Conservation (phyloP, 2,797 vertebrate species). For the Podargus strigoides region DNA sequence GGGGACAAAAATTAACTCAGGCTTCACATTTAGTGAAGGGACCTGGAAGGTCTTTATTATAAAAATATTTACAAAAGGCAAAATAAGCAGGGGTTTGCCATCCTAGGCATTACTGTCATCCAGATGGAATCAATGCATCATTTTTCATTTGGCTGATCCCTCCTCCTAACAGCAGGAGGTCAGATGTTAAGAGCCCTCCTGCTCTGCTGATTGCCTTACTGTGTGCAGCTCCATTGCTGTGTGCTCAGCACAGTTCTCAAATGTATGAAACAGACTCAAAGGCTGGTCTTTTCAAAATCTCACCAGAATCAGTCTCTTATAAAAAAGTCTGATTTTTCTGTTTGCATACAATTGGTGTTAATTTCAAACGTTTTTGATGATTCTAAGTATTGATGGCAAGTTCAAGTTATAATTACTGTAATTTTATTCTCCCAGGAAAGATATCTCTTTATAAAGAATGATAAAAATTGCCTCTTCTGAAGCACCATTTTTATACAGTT, state of each 20-base stretch:
- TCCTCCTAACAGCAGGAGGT: not conserved
- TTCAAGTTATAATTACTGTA: not conserved
- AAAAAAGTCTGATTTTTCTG: not conserved
- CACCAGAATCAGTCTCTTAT: not conserved
- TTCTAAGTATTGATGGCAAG: not conserved
- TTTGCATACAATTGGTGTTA: not conserved
- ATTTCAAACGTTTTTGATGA: not conserved
- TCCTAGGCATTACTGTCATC: not conserved
- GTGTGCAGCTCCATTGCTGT: not conserved
- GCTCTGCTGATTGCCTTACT: not conserved
- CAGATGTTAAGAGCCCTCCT: not conserved
- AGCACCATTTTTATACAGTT: not conserved
- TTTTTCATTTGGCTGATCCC: not conserved
- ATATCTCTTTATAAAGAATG: not conserved
- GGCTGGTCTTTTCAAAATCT: not conserved
- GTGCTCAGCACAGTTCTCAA: not conserved
- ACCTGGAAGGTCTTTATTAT: not conserved
- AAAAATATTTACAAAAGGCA: not conserved
- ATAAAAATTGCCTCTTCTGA: not conserved
- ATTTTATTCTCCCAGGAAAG: not conserved
- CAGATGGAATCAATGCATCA: not conserved
- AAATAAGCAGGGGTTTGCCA: not conserved
- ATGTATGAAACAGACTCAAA: not conserved
- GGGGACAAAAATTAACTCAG: not conserved
- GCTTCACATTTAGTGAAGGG: not conserved